Evolutionary conservation across 1,140 invertebrate genomes (phyloP).

Genomic region (Cydia fagiglandana): DNA sequence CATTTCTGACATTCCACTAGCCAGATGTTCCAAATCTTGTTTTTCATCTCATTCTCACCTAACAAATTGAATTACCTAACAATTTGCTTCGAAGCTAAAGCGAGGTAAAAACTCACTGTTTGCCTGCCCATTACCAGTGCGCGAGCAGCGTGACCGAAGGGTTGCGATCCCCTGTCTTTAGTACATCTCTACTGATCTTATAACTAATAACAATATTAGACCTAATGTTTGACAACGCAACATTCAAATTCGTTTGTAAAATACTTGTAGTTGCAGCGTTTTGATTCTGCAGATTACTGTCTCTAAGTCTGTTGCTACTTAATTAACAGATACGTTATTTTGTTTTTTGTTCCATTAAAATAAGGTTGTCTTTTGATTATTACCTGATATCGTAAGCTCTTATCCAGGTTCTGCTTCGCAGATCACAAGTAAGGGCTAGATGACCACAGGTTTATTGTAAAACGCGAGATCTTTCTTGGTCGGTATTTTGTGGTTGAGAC

Average conservation of each 20-base stretch:
- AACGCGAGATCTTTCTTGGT: slow-evolving; percentile 62
- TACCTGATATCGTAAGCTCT: slow-evolving; percentile 13
- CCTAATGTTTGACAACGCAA: background rate
- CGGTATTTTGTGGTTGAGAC: slow-evolving; percentile 13
- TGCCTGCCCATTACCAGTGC: slow-evolving; percentile 64
- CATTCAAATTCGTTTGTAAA: background rate
- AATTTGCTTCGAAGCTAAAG: slow-evolving; percentile 43
- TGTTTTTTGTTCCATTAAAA: slow-evolving; percentile 4
- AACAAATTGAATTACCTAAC: slow-evolving; percentile 47
- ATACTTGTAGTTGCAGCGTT: background rate
- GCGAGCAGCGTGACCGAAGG: slow-evolving; percentile 62
- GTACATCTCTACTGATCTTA: slow-evolving; percentile 33
- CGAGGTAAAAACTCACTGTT: slow-evolving; percentile 48
- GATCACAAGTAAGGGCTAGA: slow-evolving; percentile 63
- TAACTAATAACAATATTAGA: slow-evolving; percentile 33
- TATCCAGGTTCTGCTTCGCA: slow-evolving; percentile 60
- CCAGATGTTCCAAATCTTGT: slow-evolving; percentile 44
- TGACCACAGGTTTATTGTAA: slow-evolving; percentile 69
- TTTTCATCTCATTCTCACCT: slow-evolving; percentile 45
- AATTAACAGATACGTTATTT: slow-evolving; percentile 6
- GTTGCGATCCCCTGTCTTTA: slow-evolving; percentile 46
- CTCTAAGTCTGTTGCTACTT: slow-evolving; percentile 10
- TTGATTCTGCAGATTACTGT: background rate
- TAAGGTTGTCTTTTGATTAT: slow-evolving; percentile 41
- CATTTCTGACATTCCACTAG: background rate